Evolutionary conservation across 2,113 vertebrate species (phyloP).

Genomic region (Guaruba guarouba): DNA sequence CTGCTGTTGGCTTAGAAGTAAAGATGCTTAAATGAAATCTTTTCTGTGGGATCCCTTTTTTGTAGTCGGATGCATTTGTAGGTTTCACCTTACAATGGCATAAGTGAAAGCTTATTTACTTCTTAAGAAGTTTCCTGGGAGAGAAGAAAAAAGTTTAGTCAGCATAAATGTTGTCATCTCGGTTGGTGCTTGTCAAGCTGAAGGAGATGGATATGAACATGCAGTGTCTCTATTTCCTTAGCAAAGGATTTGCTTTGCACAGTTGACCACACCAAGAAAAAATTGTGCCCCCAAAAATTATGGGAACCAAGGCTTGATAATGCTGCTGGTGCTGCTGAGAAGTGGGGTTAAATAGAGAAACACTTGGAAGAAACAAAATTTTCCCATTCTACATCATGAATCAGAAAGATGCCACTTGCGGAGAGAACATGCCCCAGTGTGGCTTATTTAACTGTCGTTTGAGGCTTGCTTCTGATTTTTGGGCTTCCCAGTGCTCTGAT

Average conservation of each 20-base stretch:
- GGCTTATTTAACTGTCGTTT: neutral
- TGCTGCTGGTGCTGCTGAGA: neutral
- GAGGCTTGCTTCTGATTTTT: neutral
- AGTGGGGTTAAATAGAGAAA: neutral
- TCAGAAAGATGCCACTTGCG: rapidly evolving
- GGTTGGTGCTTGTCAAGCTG: neutral
- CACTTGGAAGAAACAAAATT: neutral
- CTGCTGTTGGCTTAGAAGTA: rapidly evolving
- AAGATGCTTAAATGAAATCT: neutral
- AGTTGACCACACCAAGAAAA: neutral
- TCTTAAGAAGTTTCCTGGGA: neutral
- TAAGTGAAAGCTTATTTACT: rapidly evolving
- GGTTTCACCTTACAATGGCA: rapidly evolving
- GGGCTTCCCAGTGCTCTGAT: neutral
- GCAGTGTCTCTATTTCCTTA: neutral
- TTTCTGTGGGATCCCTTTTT: neutral
- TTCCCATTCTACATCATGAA: rapidly evolving
- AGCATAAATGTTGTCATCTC: rapidly evolving
- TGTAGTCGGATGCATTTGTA: rapidly evolving
- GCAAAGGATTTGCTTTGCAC: rapidly evolving
- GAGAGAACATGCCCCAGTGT: rapidly evolving
- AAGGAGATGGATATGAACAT: rapidly evolving
- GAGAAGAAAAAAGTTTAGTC: neutral
- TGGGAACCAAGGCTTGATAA: neutral
- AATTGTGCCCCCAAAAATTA: neutral